A percentile compares a stretch with the other conserved stretches of the same genome.
Evolutionary conservation across 2,888 invertebrate species (phyloP).

Genomic region (Leucoma salicis): DNA sequence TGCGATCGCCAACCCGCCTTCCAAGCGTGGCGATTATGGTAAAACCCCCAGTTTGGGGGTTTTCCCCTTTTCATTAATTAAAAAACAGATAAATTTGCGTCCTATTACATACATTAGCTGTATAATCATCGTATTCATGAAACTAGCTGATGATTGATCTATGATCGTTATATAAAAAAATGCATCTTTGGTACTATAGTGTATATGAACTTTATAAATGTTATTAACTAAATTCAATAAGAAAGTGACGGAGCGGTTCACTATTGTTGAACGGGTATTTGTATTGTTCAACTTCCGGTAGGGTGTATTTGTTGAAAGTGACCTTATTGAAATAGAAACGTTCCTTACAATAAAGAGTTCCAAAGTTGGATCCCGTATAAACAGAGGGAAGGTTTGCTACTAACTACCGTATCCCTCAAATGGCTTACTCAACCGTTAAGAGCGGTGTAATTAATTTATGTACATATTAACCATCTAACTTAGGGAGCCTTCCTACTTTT

Average conservation of each 20-base stretch:
- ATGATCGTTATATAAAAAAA: too few species aligned
- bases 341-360: conserved; percentile 15
- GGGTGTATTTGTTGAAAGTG: conserved; percentile 33
- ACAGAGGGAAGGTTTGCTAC: conserved; percentile 32
- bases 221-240: conserved; percentile 1
- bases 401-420: conserved; percentile 35
- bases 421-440: conserved; percentile 38
- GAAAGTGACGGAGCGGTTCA: conserved; percentile 7
- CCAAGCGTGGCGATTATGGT: too few species aligned
- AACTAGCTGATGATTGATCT: too few species aligned
- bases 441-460: conserved; percentile 33
- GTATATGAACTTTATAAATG: not conserved
- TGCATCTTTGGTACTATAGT: not conserved
- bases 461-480: conserved; percentile 23
- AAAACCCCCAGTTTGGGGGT: conserved; percentile 36
- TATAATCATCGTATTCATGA: too few species aligned
- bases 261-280: conserved; percentile 21
- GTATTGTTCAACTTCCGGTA: conserved; percentile 20
- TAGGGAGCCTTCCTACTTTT: conserved; percentile 3
- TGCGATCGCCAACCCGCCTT: too few species aligned
- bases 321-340: conserved; percentile 34
- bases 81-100: not conserved
- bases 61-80: not conserved
- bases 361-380: conserved; percentile 33
- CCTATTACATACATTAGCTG: too few species aligned